Conservation (phyloP, 2,888 invertebrate genomes). For the Bellardia bayeri region DNA sequence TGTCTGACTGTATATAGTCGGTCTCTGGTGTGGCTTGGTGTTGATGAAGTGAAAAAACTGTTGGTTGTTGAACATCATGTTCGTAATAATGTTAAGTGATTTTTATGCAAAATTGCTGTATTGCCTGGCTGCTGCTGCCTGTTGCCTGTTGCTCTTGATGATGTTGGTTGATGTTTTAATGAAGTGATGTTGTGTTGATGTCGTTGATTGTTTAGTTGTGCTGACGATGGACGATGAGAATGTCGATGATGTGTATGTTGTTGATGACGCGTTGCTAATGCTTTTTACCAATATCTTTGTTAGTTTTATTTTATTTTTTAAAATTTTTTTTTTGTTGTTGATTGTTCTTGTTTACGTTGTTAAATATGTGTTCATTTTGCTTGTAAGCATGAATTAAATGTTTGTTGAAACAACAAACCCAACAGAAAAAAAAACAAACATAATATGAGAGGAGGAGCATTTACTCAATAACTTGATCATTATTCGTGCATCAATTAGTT, state of each 20-base stretch:
- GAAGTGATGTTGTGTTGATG: slow-evolving; percentile 69
- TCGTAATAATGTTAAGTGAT: slow-evolving; percentile 71
- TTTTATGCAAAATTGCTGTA: slow-evolving; percentile 80
- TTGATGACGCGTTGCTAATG: slow-evolving; percentile 72
- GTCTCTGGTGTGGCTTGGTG: slow-evolving; percentile 49
- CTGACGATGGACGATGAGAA: slow-evolving; percentile 26
- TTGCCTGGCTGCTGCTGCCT: slow-evolving; percentile 42
- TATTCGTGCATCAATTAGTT: slow-evolving; percentile 72
- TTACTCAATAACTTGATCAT: slow-evolving; percentile 71
- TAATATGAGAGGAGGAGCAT: slow-evolving; percentile 36
- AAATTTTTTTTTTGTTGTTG: slow-evolving; percentile 18
- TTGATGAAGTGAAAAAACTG: slow-evolving; percentile 69
- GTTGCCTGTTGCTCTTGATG: slow-evolving; percentile 59
- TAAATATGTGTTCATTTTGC: slow-evolving; percentile 38
- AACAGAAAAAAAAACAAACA: not conserved
- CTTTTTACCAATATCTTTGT: slow-evolving; percentile 53
- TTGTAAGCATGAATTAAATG: slow-evolving; percentile 57
- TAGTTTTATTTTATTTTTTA: slow-evolving; percentile 39
- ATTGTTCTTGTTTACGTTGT: slow-evolving; percentile 24
- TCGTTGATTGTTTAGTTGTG: slow-evolving; percentile 64
- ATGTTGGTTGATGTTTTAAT: slow-evolving; percentile 69
- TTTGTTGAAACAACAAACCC: not conserved
- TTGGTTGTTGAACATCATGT: slow-evolving; percentile 72
- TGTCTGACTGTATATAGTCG: not conserved
- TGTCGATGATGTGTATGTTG: slow-evolving; percentile 50